Evolutionary conservation across 2,797 vertebrate species (phyloP), one percentile per base, ranked within the genome.

Genomic region (Sternotherus odoratus): DNA sequence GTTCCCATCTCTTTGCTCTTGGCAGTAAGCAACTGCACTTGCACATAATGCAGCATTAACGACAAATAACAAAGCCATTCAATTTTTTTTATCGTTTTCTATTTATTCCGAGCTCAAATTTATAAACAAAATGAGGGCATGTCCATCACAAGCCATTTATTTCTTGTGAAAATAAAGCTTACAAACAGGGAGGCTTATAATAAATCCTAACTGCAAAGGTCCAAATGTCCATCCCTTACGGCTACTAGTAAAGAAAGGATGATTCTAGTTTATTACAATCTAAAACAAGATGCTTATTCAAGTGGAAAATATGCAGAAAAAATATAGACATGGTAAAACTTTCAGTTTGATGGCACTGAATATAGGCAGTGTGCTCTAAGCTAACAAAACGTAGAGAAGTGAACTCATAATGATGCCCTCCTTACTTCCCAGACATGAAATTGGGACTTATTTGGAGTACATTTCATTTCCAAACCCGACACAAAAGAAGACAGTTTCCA

Each of bases 1-100:
- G 7, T 83, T 80, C 85, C 30, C 60, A n/a, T 66, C 78, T 23
- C 36, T 94, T 96, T 88, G 90, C 33, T 94, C 11, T 88, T 94
- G 66, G 39, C 83, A 93, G 3, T 82, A 82, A 54, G 43, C 72
- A 84, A 72, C 85, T 77, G 19, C 28, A 21, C 12, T 91, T 87
- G 24, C 39, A 49, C 56, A 74, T 54, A 56, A 43, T 48, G 82
- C 74, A 96, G 33, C 88, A 90, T 86, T 82, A 84, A 66, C 10
- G 89, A 36, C 46, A 92, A 51, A 95, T 94, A 90, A 12, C 12
- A 74, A 94, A 79, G 51, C 26, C 43, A 48, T 83, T 92, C 83
- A 60, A 2, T 33, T 33, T 36, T 66, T 43, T 77, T 91, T 39
- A 23, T 86, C 13, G 91, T 92, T 24, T 72, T 75, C 48, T 90